Conservation (phyloP, 2,797 vertebrate species). For the Malurus leucopterus region DNA sequence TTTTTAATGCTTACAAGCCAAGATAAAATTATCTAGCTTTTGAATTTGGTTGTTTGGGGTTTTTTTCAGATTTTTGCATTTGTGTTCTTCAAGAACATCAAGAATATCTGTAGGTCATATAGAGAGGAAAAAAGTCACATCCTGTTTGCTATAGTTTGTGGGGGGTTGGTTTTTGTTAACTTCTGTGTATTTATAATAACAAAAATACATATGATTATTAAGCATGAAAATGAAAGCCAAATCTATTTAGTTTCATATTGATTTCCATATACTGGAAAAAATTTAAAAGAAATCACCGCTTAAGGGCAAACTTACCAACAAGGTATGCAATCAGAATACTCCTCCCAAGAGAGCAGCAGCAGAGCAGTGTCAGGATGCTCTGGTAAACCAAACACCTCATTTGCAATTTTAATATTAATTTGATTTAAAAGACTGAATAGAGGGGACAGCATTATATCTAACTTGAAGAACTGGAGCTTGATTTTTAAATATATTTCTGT, state of each 20-base stretch:
- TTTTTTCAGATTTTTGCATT: background rate
- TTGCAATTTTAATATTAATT: background rate
- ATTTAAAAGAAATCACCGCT: background rate
- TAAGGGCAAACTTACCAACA: background rate
- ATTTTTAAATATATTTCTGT: background rate
- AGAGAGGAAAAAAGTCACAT: background rate
- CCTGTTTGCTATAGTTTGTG: background rate
- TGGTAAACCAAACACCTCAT: background rate
- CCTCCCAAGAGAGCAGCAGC: rapidly evolving
- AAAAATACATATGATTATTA: background rate
- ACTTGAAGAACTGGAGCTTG: background rate
- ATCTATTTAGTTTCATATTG: background rate
- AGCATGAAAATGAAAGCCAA: background rate
- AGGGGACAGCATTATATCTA: background rate
- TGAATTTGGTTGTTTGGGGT: background rate
- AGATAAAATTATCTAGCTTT: background rate
- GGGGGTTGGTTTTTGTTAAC: background rate
- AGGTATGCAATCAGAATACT: background rate
- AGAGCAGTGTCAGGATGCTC: background rate
- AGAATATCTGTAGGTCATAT: background rate
- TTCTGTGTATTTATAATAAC: background rate
- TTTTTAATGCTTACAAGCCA: background rate
- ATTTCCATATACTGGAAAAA: background rate
- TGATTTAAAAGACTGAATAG: background rate
- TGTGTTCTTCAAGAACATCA: background rate